These are phyloP conservation scores for Callocephalon fimbriatum DNA, from an alignment of 2,113 vertebrate species.

Conservation along the genomic window DNA sequence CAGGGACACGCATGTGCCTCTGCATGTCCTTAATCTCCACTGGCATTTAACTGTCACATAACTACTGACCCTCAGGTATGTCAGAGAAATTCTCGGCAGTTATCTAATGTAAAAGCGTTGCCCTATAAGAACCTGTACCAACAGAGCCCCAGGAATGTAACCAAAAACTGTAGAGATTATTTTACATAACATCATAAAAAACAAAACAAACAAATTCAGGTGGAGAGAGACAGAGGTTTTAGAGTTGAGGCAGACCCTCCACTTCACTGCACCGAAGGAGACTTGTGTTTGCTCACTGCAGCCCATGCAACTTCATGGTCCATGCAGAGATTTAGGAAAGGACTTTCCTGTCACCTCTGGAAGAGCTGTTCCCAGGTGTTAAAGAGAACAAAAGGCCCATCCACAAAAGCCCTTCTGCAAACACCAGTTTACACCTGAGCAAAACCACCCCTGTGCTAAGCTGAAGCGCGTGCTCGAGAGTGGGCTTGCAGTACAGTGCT, in stretches of 20 bases:
- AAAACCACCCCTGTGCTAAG: background rate
- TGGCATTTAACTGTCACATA: background rate
- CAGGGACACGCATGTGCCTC: background rate
- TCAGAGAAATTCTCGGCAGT: background rate
- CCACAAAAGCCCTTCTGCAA: background rate
- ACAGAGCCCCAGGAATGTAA: background rate
- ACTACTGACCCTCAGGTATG: background rate
- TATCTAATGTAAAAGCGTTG: background rate
- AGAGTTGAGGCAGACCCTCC: background rate
- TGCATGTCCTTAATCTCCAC: background rate
- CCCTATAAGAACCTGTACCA: background rate
- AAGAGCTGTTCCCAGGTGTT: background rate
- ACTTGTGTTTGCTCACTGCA: fast-evolving
- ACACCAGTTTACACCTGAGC: background rate
- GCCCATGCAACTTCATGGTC: fast-evolving
- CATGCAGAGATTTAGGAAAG: background rate
- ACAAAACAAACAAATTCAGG: background rate
- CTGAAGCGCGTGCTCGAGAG: fast-evolving
- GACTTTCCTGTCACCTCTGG: background rate
- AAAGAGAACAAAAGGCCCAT: background rate
- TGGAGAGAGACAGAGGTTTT: background rate
- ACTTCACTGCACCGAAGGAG: fast-evolving
- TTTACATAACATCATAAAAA: background rate
- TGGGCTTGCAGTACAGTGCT: fast-evolving
- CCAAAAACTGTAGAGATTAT: background rate